These are phyloP conservation scores for Otus scops DNA, from an alignment of 2,797 vertebrate species.

Conservation along the genomic window DNA sequence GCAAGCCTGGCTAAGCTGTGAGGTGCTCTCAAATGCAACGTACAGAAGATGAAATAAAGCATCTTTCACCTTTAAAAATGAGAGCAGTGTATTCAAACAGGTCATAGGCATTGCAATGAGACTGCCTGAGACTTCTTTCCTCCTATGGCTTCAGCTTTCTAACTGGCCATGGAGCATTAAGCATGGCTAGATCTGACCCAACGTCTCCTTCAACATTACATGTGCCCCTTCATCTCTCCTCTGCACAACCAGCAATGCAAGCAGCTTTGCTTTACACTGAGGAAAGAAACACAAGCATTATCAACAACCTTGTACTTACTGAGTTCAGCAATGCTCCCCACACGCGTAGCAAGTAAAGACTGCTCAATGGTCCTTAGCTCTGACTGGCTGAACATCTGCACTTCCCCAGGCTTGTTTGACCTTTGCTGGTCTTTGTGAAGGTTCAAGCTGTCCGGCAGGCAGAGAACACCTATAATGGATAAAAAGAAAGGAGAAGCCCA, in stretches of 20 bases:
- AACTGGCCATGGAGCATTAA: not conserved
- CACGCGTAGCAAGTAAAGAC: slow-evolving; percentile 90
- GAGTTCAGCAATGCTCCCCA: slow-evolving; percentile 96
- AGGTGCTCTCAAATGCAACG: not conserved
- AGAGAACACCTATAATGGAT: slow-evolving; percentile 85
- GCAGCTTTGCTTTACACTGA: not conserved
- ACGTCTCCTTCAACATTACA: rapidly evolving
- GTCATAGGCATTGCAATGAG: rapidly evolving
- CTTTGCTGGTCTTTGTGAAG: slow-evolving; percentile 91
- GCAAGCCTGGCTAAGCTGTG: not conserved
- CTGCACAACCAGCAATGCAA: not conserved
- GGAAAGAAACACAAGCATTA: not conserved
- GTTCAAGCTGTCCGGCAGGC: slow-evolving; percentile 91
- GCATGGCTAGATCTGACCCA: not conserved
- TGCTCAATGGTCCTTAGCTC: slow-evolving; percentile 93
- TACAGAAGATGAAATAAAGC: not conserved
- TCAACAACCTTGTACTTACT: slow-evolving; percentile 82
- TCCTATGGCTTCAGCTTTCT: not conserved
- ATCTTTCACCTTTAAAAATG: not conserved
- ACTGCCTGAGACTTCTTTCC: not conserved
- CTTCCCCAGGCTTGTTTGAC: slow-evolving; percentile 85
- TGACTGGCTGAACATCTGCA: slow-evolving; percentile 89
- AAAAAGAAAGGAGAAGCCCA: not conserved
- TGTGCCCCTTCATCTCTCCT: not conserved
- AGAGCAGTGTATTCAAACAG: not conserved